phyloP scores from a whole-genome alignment of 2,888 invertebrate genomes.

The Podabrus alpinus region DNA sequence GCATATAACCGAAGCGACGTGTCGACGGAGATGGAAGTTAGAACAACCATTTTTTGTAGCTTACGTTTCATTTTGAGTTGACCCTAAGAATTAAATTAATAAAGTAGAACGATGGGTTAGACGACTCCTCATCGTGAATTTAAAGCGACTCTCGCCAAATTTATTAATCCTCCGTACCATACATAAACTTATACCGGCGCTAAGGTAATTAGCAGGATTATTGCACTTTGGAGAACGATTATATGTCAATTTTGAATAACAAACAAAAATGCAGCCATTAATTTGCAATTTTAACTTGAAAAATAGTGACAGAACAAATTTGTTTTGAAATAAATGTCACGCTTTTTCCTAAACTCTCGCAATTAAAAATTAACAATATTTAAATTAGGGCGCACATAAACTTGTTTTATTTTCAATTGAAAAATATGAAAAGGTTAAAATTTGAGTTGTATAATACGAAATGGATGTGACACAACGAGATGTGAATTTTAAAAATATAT shows the following conservation, averaged over 20 bases:
- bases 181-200: slow-evolving; percentile 20
- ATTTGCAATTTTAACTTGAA: background rate
- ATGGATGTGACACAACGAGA: slow-evolving; percentile 14
- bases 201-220: slow-evolving; percentile 18
- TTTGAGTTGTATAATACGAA: slow-evolving; percentile 3
- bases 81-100: slow-evolving; percentile 19
- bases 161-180: slow-evolving; percentile 23
- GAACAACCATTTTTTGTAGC: background rate
- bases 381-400: background rate
- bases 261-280: background rate
- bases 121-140: slow-evolving; percentile 17
- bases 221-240: slow-evolving; percentile 22
- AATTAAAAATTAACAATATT: background rate
- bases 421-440: slow-evolving; percentile 8
- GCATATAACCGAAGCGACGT: slow-evolving; percentile 27
- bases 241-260: background rate
- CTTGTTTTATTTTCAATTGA: background rate
- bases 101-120: slow-evolving; percentile 26
- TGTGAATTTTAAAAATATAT: slow-evolving; percentile 16
- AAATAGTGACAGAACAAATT: background rate
- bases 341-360: background rate
- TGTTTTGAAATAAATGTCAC: background rate
- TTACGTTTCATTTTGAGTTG: slow-evolving; percentile 15
- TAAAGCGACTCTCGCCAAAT: slow-evolving; percentile 1
- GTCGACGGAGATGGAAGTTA: background rate